These are phyloP conservation scores for Macropus fuliginosus DNA, from an alignment of 2,797 vertebrate genomes.

Conservation along the genomic window DNA sequence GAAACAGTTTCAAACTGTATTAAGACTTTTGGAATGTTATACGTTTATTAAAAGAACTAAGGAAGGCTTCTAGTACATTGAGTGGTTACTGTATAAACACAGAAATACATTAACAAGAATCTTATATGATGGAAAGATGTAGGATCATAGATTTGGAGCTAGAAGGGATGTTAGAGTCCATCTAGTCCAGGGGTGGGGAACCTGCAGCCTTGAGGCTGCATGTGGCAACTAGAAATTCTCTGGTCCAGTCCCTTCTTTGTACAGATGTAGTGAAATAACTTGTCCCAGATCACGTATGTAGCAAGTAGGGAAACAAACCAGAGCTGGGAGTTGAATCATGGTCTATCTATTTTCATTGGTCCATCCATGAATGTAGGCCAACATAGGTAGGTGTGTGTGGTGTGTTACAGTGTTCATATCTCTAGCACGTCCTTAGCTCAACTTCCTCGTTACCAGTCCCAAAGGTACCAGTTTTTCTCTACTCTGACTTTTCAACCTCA, in stretches of 20 bases:
- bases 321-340: background rate
- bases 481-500: background rate
- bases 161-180: background rate
- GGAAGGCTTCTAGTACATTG: too few relatives aligned
- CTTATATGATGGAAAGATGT: background rate
- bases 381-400: background rate
- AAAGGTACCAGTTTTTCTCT: background rate
- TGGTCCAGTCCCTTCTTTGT: background rate
- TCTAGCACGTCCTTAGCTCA: background rate
- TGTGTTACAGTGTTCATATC: background rate
- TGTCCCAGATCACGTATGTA: background rate
- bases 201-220: too few relatives aligned
- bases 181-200: background rate
- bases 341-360: background rate
- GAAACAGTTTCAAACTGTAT: background rate
- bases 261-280: background rate
- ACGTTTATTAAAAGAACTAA: background rate
- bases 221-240: too few relatives aligned
- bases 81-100: background rate
- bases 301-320: background rate
- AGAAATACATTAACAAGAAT: background rate
- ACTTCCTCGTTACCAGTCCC: accelerated
- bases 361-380: background rate
- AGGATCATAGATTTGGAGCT: background rate
- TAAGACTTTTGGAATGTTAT: background rate